Conservation (phyloP, 2,113 vertebrate species). For the Tautogolabrus adspersus region DNA sequence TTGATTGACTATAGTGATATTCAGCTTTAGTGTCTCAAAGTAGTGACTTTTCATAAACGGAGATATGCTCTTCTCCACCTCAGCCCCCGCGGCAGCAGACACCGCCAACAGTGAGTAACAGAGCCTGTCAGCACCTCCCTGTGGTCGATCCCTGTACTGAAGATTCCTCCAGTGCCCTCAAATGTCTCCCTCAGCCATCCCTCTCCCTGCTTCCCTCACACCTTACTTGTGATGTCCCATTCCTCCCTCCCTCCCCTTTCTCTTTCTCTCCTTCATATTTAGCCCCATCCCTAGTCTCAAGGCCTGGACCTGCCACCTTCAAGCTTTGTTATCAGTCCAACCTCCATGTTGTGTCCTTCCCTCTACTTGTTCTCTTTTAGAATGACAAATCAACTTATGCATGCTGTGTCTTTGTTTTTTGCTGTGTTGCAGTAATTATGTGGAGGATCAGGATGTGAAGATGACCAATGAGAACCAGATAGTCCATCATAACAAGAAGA, state of each 20-base stretch:
- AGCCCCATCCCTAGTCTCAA: slow-evolving; percentile 20
- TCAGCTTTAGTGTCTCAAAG: neutral
- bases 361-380: neutral
- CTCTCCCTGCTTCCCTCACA: slow-evolving; percentile 22
- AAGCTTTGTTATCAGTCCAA: slow-evolving; percentile 43
- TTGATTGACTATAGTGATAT: neutral
- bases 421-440: slow-evolving; percentile 84
- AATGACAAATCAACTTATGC: neutral
- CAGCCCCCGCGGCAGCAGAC: slow-evolving; percentile 75
- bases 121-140: slow-evolving; percentile 62
- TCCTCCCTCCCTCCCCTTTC: neutral
- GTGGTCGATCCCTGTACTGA: slow-evolving; percentile 67
- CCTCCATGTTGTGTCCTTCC: slow-evolving; percentile 23
- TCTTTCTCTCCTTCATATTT: slow-evolving; percentile 3
- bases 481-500: slow-evolving; percentile 88
- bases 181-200: slow-evolving; percentile 32
- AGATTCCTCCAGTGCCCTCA: slow-evolving; percentile 33
- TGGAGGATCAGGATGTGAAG: slow-evolving; percentile 95
- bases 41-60: slow-evolving; percentile 45
- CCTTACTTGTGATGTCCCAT: slow-evolving; percentile 39
- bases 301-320: slow-evolving; percentile 40
- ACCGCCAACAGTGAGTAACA: slow-evolving; percentile 77
- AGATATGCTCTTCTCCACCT: slow-evolving; percentile 73
- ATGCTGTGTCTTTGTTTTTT: slow-evolving; percentile 16
- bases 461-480: slow-evolving; percentile 96